These are phyloP conservation scores for Lamellibrachia columna DNA, from an alignment of 2,888 invertebrate genomes.

Conservation along the genomic window DNA sequence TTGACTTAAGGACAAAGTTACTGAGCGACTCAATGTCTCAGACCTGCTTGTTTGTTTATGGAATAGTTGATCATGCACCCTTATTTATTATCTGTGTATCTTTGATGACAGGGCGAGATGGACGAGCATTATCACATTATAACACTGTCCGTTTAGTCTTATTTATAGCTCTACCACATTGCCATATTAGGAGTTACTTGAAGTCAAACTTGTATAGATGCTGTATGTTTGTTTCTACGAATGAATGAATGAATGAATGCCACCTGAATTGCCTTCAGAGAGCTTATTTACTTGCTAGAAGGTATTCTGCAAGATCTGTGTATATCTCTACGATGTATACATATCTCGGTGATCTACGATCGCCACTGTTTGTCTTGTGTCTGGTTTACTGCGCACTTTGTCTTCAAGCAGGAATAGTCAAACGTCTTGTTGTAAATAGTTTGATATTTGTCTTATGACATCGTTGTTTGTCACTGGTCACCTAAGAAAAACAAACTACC, in stretches of 20 bases:
- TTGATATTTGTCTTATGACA: not conserved
- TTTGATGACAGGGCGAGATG: not conserved
- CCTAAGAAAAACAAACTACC: not conserved
- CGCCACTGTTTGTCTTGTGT: not conserved
- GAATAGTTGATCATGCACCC: not conserved
- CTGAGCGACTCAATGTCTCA: not conserved
- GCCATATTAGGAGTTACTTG: not conserved
- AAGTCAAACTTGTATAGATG: not conserved
- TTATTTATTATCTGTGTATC: conserved; percentile 5
- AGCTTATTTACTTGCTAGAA: not conserved
- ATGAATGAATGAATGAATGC: not conserved
- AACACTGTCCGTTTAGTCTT: not conserved
- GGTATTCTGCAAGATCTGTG: not conserved
- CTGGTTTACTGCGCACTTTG: not conserved
- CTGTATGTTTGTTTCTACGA: not conserved
- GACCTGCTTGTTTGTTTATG: not conserved
- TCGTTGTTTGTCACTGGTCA: not conserved
- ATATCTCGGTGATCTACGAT: not conserved
- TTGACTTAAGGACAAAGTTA: not conserved
- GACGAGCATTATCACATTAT: not conserved
- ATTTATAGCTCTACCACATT: conserved; percentile 12
- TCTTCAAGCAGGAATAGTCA: not conserved
- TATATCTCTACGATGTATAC: not conserved
- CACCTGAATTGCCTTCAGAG: not conserved
- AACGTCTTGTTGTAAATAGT: not conserved